Percentiles rank a stretch among this genome's conserved stretches.
These are phyloP conservation scores for Sciurus niger DNA, from an alignment of 2,113 vertebrate genomes.

Conservation along the genomic window DNA sequence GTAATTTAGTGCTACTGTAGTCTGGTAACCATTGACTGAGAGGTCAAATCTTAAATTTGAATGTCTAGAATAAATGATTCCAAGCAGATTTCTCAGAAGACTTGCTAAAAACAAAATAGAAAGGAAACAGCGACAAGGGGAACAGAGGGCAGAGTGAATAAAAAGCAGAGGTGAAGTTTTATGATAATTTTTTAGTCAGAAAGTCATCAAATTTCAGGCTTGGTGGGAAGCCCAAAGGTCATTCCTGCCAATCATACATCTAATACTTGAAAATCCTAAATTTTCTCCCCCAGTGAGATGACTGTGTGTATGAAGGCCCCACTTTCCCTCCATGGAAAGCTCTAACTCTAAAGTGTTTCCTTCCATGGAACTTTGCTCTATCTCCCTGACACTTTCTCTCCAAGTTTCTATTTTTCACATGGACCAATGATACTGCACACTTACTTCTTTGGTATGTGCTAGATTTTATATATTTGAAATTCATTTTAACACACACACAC, in stretches of 20 bases:
- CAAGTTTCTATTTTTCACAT: slow-evolving; percentile 22
- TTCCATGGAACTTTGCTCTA: background rate
- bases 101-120: slow-evolving; percentile 79
- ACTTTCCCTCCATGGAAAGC: background rate
- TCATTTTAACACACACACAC: background rate
- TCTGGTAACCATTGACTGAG: slow-evolving; percentile 68
- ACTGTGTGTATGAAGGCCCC: slow-evolving; percentile 13
- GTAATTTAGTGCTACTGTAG: slow-evolving; percentile 66
- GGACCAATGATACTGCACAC: background rate
- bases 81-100: slow-evolving; percentile 72
- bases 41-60: slow-evolving; percentile 81
- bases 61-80: slow-evolving; percentile 82
- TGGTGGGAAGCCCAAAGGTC: slow-evolving; percentile 65
- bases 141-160: slow-evolving; percentile 71
- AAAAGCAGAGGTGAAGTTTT: slow-evolving; percentile 75
- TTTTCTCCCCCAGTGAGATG: slow-evolving; percentile 36
- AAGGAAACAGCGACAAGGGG: slow-evolving; percentile 68
- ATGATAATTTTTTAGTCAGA: slow-evolving; percentile 77
- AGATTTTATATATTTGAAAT: slow-evolving; percentile 6
- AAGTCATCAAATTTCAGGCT: slow-evolving; percentile 78
- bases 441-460: background rate
- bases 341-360: no score
- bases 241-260: slow-evolving; percentile 75
- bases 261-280: slow-evolving; percentile 69
- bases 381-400: background rate